phyloP scores from a whole-genome alignment of 2,113 vertebrate genomes.

The Crypturellus undulatus region DNA sequence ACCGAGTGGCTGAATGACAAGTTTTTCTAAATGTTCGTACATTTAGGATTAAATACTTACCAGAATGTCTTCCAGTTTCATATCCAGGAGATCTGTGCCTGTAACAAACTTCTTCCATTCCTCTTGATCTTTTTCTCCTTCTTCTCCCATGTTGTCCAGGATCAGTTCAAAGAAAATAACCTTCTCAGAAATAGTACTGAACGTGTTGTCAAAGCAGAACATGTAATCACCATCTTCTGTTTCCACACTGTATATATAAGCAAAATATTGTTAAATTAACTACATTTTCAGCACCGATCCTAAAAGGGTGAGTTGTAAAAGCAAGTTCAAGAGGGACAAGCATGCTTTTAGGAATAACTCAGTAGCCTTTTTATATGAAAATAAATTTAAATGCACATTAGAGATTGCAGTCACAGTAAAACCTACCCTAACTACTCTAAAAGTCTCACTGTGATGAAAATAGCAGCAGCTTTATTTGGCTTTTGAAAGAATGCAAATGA shows the following conservation, averaged over 20 bases:
- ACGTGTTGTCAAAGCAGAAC: conserved; percentile 99
- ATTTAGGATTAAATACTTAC: conserved; percentile 74
- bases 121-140: conserved; percentile 80
- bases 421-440: not conserved
- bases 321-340: not conserved
- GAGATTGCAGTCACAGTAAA: not conserved
- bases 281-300: not conserved
- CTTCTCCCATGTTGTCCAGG: conserved; percentile 92
- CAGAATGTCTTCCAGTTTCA: conserved; percentile 97
- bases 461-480: not conserved
- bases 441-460: not conserved
- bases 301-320: not conserved
- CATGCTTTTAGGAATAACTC: not conserved
- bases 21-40: not conserved
- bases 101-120: conserved; percentile 95
- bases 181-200: conserved; percentile 94
- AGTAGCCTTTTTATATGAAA: not conserved
- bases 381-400: not conserved
- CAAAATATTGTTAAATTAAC: not conserved
- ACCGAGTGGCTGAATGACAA: not conserved
- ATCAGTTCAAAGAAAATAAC: conserved; percentile 99
- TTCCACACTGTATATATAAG: conserved; percentile 83
- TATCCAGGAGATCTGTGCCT: conserved; percentile 91
- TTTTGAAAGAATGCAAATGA: not conserved
- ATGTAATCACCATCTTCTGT: conserved; percentile 96